Percentiles rank a stretch among this genome's conserved stretches.
These are phyloP conservation scores for Hirtodrosophila duncani DNA, from an alignment of 2,888 invertebrate species.

Conservation along the genomic window DNA sequence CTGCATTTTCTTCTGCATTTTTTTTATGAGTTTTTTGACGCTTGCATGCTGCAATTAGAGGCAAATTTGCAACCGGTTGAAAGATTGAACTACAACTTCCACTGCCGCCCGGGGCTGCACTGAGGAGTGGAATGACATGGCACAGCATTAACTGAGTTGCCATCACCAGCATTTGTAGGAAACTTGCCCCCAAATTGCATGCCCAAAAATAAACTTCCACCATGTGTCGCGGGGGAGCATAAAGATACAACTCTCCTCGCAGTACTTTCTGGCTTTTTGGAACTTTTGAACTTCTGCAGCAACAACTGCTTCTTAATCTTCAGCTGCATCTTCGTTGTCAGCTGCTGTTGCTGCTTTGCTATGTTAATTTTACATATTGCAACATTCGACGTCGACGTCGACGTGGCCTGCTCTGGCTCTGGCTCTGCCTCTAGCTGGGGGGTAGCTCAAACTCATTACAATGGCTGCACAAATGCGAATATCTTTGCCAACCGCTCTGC, in stretches of 20 bases:
- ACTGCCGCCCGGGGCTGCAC: too few relatives aligned
- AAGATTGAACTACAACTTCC: neutral
- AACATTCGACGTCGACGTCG: constrained; percentile 42
- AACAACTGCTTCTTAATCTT: too few relatives aligned
- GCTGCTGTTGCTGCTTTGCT: constrained; percentile 22
- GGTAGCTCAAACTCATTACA: constrained; percentile 56
- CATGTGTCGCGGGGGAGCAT: too few relatives aligned
- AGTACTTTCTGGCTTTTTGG: neutral
- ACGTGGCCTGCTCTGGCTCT: constrained; percentile 22
- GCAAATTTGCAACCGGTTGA: constrained; percentile 41
- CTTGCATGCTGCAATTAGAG: constrained; percentile 50
- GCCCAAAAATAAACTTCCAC: too few relatives aligned
- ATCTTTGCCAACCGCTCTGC: constrained; percentile 18
- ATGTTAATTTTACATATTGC: constrained; percentile 60
- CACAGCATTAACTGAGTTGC: too few relatives aligned
- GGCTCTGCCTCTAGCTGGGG: constrained; percentile 5
- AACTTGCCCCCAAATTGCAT: too few relatives aligned
- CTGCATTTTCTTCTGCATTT: neutral
- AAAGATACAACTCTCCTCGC: neutral
- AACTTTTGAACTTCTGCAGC: constrained; percentile 18
- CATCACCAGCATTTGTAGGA: too few relatives aligned
- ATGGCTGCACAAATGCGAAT: constrained; percentile 60
- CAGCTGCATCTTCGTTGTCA: neutral
- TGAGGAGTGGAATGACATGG: constrained; percentile 12
- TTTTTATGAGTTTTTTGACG: constrained; percentile 50